Evolutionary conservation across 64 coral and sea anemone species (phyloP), one percentile per base, ranked within the genome.

Genomic region (Exaiptasia diaphana): DNA sequence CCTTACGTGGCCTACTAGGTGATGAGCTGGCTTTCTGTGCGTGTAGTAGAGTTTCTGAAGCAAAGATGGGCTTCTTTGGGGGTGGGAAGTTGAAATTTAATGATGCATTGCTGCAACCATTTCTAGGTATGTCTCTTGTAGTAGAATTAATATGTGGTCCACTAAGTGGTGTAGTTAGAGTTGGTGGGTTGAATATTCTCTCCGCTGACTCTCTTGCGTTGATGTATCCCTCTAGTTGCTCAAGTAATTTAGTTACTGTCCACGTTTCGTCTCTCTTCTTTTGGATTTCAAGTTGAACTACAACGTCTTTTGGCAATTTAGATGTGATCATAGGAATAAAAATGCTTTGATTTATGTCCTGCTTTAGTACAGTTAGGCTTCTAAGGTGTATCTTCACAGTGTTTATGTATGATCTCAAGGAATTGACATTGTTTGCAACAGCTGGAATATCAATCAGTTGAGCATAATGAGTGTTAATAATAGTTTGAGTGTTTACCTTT

Each of bases 221-320:
- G 30, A 27, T 57, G 44, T 38, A 55, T 5, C 25, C 25, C 10
- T 55, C 52, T 55, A 5, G 4, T 18, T 5, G 5, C 17, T 55
- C 52, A 9, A 55, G 20, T 5, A 55, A 23, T 9, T 55, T 55
- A 55, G 4, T 18, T 4, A 55, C 79, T 54, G 79, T 69, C 44
- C 79, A 82, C 50, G 67, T 64, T 11, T 83, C 18, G 40, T 18
- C 55, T 23, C 50, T 67, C 0, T 50, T 13, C 32, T 83, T 71
- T 13, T 58, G 80, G 44, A 50, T 61, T 55, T 65, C 68, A 21
- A 83, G 65, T 49, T 71, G 67, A 4, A 11, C 34, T 0, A 83
- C 0, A 6, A 83, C 80, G 57, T 71, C 80, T 83, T 71, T 83
- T 49, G 79, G 64, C 50, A 82, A 23, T 55, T 55, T 12, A 24